Evolutionary conservation across 2,888 invertebrate genomes (phyloP).

Genomic region (Podotricha telesiphe): DNA sequence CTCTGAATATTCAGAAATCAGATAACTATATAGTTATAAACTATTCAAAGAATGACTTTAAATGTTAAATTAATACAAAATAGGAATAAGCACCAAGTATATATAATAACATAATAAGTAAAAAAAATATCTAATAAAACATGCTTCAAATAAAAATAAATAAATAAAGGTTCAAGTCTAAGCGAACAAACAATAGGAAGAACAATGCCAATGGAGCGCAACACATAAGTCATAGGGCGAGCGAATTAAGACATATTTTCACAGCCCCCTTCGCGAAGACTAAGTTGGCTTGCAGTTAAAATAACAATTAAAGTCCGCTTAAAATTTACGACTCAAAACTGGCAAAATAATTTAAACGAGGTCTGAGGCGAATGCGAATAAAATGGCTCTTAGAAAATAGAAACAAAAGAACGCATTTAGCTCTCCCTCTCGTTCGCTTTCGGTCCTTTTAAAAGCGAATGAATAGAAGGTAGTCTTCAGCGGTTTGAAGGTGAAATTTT

Average conservation of each 20-base stretch:
- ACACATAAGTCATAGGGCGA: slow-evolving; percentile 77
- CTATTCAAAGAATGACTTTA: too few relatives aligned
- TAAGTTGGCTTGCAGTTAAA: slow-evolving; percentile 82
- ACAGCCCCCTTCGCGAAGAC: slow-evolving; percentile 64
- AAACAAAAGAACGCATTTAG: slow-evolving; percentile 76
- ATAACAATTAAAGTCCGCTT: slow-evolving; percentile 82
- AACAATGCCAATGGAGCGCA: slow-evolving; percentile 53
- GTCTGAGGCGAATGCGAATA: slow-evolving; percentile 66
- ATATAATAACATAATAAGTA: too few relatives aligned
- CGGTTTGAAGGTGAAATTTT: slow-evolving; percentile 77
- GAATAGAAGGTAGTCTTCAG: slow-evolving; percentile 59
- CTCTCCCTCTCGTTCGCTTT: slow-evolving; percentile 63
- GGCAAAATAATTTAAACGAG: slow-evolving; percentile 79
- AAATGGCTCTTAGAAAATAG: slow-evolving; percentile 73
- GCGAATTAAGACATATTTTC: slow-evolving; percentile 82
- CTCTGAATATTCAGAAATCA: too few relatives aligned
- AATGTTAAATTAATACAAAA: too few relatives aligned
- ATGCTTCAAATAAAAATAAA: too few relatives aligned
- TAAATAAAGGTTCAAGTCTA: slow-evolving; percentile 4
- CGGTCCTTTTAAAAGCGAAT: slow-evolving; percentile 64
- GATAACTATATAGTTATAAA: too few relatives aligned
- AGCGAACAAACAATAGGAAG: slow-evolving; percentile 29
- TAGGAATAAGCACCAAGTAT: too few relatives aligned
- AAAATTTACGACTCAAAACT: slow-evolving; percentile 82
- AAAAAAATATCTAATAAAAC: too few relatives aligned